Evolutionary conservation across 2,113 vertebrate genomes (phyloP).

Genomic region (Hemiscyllium ocellatum): DNA sequence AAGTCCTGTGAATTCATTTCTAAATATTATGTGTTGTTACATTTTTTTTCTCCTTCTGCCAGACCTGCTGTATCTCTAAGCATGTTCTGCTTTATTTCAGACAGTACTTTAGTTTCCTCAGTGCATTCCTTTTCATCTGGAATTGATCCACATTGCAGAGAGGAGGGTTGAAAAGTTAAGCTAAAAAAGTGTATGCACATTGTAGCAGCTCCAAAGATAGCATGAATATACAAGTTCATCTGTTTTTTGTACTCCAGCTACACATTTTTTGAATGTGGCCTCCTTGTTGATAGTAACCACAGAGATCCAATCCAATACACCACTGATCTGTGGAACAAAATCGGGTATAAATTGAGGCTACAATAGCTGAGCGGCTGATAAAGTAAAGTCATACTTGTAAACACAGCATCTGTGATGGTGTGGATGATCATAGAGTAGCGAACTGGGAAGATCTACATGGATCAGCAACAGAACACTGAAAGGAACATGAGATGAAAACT

Average conservation of each 20-base stretch:
- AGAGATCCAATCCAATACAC: not conserved
- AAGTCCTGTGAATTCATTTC: no score
- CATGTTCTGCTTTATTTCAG: no score
- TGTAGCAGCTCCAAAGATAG: not conserved
- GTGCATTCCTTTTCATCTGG: not conserved
- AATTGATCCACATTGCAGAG: not conserved
- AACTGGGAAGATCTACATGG: no score
- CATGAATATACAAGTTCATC: not conserved
- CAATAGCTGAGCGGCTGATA: not conserved
- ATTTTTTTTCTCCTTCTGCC: not conserved
- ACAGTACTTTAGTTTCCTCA: not conserved
- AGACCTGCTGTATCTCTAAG: not conserved
- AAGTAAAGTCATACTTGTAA: not conserved
- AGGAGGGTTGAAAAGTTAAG: not conserved
- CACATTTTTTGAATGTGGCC: not conserved
- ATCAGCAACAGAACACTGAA: not conserved
- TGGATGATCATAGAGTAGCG: not conserved
- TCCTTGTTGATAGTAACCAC: not conserved
- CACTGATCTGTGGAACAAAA: not conserved
- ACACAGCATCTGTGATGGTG: not conserved
- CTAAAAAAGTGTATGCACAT: not conserved
- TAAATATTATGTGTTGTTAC: no score
- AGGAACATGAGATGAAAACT: not conserved
- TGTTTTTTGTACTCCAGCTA: not conserved
- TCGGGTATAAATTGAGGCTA: not conserved